These are phyloP conservation scores for Mustela lutreola DNA, from an alignment of 2,113 vertebrate genomes.

Conservation along the genomic window DNA sequence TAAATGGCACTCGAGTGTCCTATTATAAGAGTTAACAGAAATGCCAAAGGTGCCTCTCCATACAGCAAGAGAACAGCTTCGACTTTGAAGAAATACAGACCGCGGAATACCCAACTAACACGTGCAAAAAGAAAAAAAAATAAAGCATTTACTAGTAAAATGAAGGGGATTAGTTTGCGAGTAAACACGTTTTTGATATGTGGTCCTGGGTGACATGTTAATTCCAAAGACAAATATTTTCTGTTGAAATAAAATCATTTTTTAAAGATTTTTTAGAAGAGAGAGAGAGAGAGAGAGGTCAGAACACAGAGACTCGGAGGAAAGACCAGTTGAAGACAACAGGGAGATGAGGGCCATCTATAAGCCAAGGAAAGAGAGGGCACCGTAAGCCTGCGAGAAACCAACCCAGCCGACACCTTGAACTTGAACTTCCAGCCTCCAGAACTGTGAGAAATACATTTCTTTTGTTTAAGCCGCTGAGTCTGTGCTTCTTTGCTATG, in stretches of 20 bases:
- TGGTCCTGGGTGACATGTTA: constrained; percentile 60
- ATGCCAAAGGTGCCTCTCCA: constrained; percentile 63
- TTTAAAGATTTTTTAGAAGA: neutral
- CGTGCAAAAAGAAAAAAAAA: neutral
- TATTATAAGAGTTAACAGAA: constrained; percentile 58
- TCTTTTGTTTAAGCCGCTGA: neutral
- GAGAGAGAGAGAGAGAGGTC: neutral
- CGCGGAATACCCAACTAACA: constrained; percentile 34
- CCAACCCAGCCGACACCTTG: neutral
- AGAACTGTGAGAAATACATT: neutral
- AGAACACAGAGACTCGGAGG: neutral
- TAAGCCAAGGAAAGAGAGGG: neutral
- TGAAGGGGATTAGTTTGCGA: constrained; percentile 66
- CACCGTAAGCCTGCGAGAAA: neutral
- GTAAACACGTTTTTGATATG: constrained; percentile 64
- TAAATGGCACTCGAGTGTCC: constrained; percentile 58
- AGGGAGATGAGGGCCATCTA: neutral
- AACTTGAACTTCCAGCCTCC: neutral
- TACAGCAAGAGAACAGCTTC: constrained; percentile 45
- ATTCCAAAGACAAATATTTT: constrained; percentile 71
- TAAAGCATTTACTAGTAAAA: constrained; percentile 57
- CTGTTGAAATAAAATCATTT: constrained; percentile 27
- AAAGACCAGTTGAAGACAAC: neutral
- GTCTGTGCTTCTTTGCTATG: neutral
- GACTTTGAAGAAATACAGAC: constrained; percentile 44